Evolutionary conservation across 2,797 vertebrate species (phyloP).

Genomic region (Muscicapa comitata): DNA sequence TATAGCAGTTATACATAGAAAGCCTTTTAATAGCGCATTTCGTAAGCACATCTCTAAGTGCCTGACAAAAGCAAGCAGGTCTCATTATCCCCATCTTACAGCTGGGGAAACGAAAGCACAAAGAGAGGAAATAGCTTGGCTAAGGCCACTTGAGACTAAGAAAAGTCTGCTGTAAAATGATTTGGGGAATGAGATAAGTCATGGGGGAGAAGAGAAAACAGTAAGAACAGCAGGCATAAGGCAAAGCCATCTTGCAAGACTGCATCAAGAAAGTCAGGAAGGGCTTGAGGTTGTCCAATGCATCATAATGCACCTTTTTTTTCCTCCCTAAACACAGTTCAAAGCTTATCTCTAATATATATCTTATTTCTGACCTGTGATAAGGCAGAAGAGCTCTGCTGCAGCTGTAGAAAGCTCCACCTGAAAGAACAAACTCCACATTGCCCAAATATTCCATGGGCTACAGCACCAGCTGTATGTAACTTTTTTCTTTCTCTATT

Average conservation of each 20-base stretch:
- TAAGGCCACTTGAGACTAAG: not conserved
- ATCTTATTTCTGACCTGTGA: not conserved
- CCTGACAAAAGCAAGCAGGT: conserved; percentile 20
- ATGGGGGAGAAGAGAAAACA: not conserved
- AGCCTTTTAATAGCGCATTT: conserved; percentile 44
- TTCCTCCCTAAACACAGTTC: not conserved
- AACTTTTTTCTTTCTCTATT: not conserved
- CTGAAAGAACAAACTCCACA: not conserved
- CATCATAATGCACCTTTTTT: not conserved
- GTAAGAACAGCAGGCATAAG: not conserved
- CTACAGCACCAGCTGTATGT: not conserved
- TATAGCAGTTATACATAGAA: conserved; percentile 52
- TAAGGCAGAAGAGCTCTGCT: not conserved
- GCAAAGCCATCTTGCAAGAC: not conserved
- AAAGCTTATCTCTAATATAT: not conserved
- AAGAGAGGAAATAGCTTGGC: conserved; percentile 39
- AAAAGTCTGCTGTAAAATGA: conserved; percentile 5
- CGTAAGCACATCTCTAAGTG: conserved; percentile 30
- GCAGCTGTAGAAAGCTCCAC: not conserved
- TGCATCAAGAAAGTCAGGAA: not conserved
- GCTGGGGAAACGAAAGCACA: conserved; percentile 35
- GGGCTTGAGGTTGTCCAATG: not conserved
- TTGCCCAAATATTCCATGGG: not conserved
- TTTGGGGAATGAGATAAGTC: not conserved
- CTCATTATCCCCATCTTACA: conserved; percentile 27